These are phyloP conservation scores for Aegotheles bennettii DNA, from an alignment of 2,113 vertebrate genomes.

Conservation along the genomic window DNA sequence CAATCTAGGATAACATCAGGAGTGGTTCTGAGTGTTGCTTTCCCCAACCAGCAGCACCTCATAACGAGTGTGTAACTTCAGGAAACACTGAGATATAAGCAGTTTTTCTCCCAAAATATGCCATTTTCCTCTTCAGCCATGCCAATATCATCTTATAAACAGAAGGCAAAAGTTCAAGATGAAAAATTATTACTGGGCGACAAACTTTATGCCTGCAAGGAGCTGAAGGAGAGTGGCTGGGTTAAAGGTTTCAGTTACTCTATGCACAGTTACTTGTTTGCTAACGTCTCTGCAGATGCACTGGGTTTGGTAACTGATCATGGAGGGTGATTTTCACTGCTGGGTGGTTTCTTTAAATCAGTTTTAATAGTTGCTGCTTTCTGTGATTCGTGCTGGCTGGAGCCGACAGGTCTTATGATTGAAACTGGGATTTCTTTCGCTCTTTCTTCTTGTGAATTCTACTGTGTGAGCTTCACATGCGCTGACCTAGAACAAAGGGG, in stretches of 20 bases:
- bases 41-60: neutral
- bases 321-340: neutral
- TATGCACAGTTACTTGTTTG: neutral
- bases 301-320: neutral
- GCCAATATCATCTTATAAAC: neutral
- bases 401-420: neutral
- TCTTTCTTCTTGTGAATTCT: constrained; percentile 8
- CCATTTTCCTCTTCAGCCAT: neutral
- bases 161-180: neutral
- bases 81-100: neutral
- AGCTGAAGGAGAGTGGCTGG: neutral
- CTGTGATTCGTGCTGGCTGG: neutral
- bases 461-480: constrained; percentile 21
- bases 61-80: neutral
- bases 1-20: neutral
- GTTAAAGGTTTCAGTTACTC: neutral
- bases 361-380: neutral
- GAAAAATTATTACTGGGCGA: neutral
- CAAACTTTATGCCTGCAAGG: neutral
- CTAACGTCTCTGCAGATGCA: neutral
- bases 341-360: neutral
- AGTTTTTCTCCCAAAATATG: no score
- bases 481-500: constrained; percentile 39
- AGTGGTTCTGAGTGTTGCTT: neutral
- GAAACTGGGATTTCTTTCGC: neutral